Conservation (phyloP, 2,888 invertebrate species). For the Papilio protenor region DNA sequence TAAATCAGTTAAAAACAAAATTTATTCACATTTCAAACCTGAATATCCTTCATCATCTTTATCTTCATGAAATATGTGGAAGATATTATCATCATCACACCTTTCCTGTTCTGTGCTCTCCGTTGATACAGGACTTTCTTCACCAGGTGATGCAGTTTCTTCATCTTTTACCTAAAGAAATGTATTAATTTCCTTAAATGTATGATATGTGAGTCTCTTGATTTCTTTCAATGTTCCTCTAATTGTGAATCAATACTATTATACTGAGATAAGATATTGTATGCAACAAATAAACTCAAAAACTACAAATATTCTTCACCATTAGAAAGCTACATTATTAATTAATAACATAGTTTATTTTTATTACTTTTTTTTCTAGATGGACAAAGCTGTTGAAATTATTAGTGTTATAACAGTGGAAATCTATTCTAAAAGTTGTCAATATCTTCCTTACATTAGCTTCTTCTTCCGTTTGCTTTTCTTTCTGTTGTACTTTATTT, state of each 20-base stretch:
- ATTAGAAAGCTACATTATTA: too few species aligned
- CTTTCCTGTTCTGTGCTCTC: slow-evolving; percentile 57
- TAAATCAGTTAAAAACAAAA: neutral
- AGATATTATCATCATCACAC: slow-evolving; percentile 56
- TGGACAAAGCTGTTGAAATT: too few species aligned
- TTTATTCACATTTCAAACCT: slow-evolving; percentile 48
- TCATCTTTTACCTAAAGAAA: slow-evolving; percentile 41
- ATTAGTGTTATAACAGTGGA: neutral
- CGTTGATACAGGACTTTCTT: slow-evolving; percentile 44
- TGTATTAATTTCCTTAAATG: neutral
- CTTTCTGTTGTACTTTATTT: slow-evolving; percentile 53
- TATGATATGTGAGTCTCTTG: too few species aligned
- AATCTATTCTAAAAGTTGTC: neutral
- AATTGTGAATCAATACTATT: too few species aligned
- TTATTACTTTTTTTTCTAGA: too few species aligned
- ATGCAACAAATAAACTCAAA: too few species aligned
- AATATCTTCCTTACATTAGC: slow-evolving; percentile 41
- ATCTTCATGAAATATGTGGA: slow-evolving; percentile 69
- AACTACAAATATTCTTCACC: too few species aligned
- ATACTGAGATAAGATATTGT: too few species aligned
- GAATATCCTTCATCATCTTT: slow-evolving; percentile 58
- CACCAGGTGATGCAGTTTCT: neutral
- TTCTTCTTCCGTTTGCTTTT: slow-evolving; percentile 51
- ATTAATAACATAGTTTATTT: too few species aligned
- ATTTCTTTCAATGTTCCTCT: too few species aligned